phyloP scores from a whole-genome alignment of 2,797 vertebrate genomes.

The Loris lydekkerianus region DNA sequence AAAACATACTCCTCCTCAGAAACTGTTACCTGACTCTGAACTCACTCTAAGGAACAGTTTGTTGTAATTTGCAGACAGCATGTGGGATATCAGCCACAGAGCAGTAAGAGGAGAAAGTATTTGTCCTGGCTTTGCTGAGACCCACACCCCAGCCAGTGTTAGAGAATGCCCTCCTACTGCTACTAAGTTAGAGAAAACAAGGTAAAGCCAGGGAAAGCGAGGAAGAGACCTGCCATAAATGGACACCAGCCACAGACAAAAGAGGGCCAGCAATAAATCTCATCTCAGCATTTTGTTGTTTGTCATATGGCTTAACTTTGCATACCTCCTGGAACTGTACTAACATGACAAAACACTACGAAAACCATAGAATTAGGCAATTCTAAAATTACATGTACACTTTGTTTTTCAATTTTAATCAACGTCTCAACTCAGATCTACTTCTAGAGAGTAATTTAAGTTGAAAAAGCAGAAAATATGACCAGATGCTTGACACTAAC shows the following conservation, averaged over 20 bases:
- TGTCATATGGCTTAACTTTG: background rate
- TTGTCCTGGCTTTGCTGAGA: constrained; percentile 46
- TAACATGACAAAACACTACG: background rate
- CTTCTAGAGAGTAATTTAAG: constrained; percentile 4
- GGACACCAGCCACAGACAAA: background rate
- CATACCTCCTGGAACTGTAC: background rate
- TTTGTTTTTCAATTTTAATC: constrained; percentile 46
- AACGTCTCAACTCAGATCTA: constrained; percentile 23
- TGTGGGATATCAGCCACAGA: constrained; percentile 50
- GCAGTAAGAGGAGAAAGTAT: constrained; percentile 17
- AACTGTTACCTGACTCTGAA: constrained; percentile 60
- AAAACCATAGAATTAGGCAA: background rate
- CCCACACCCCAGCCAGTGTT: background rate
- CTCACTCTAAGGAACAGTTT: constrained; percentile 38
- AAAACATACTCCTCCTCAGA: constrained; percentile 36
- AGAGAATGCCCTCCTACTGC: background rate
- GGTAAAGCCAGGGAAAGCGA: background rate
- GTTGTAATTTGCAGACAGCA: constrained; percentile 35
- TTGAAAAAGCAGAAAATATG: background rate
- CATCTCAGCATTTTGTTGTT: background rate
- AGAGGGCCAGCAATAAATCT: background rate
- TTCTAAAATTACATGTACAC: background rate
- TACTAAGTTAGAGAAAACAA: background rate
- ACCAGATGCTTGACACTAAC: constrained; percentile 33
- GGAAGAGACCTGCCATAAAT: background rate